Evolutionary conservation across 2,888 invertebrate genomes (phyloP).

Genomic region (Melieria picta): DNA sequence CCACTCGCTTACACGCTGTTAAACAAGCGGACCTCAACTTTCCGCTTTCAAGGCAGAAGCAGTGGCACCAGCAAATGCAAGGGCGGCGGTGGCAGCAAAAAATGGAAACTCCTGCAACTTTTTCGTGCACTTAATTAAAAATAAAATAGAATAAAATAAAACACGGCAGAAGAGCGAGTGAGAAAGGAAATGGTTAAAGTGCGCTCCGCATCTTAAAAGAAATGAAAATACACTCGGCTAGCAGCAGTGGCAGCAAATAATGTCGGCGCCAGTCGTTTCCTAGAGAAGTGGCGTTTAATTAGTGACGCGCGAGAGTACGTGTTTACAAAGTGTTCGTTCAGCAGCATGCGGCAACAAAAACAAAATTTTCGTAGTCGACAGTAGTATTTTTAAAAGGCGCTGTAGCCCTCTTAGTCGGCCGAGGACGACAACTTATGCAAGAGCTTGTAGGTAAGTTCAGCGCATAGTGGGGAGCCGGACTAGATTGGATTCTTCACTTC

Average conservation of each 20-base stretch:
- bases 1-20: constrained; percentile 66
- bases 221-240: background rate
- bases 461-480: background rate
- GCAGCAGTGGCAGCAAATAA: background rate
- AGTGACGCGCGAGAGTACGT: constrained; percentile 47
- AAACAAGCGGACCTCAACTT: constrained; percentile 58
- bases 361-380: background rate
- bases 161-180: constrained; percentile 42
- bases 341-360: constrained; percentile 21
- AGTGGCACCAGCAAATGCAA: background rate
- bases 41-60: constrained; percentile 4
- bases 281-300: constrained; percentile 48
- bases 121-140: constrained; percentile 37
- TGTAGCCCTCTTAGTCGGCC: background rate
- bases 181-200: background rate
- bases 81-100: constrained; percentile 7
- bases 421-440: background rate
- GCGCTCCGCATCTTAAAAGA: background rate
- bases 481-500: constrained; percentile 25
- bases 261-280: background rate
- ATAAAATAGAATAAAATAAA: constrained; percentile 52
- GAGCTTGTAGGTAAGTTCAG: background rate
- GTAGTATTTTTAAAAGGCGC: background rate
- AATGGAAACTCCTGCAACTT: constrained; percentile 22
- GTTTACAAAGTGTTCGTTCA: constrained; percentile 40